These are phyloP conservation scores for Adelognathus sp. DNA, from an alignment of 2,888 invertebrate genomes.

Conservation along the genomic window DNA sequence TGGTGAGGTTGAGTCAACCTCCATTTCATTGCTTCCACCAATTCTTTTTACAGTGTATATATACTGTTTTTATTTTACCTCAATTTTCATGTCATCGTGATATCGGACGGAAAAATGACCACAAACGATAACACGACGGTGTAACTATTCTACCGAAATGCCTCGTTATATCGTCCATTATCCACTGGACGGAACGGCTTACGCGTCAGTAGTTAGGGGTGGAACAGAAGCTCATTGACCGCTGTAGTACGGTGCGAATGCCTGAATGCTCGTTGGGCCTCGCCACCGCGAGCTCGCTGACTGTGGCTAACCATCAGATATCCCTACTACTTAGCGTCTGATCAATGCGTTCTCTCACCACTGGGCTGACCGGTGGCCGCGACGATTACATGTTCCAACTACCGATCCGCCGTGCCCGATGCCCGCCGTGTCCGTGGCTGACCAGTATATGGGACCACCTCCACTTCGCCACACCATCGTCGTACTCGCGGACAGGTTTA, in stretches of 20 bases:
- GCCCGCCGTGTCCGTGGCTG: slow-evolving; percentile 34
- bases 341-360: slow-evolving; percentile 46
- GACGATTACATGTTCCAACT: slow-evolving; percentile 50
- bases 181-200: not conserved
- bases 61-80: not conserved
- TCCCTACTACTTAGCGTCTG: slow-evolving; percentile 51
- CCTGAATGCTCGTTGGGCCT: slow-evolving; percentile 6
- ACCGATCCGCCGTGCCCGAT: slow-evolving; percentile 6
- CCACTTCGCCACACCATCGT: slow-evolving; percentile 51
- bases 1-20: no score
- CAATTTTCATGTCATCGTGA: not conserved
- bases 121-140: not conserved
- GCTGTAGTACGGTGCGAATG: slow-evolving; percentile 23
- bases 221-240: slow-evolving; percentile 42
- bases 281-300: slow-evolving; percentile 29
- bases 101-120: not conserved
- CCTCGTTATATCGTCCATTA: not conserved
- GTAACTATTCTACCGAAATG: not conserved
- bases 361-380: slow-evolving; percentile 25
- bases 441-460: slow-evolving; percentile 49
- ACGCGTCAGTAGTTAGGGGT: slow-evolving; percentile 5
- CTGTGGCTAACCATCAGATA: slow-evolving; percentile 50
- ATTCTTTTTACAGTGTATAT: no score
- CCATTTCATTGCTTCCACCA: no score
- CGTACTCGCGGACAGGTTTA: slow-evolving; percentile 2